phyloP scores from a whole-genome alignment of 2,113 vertebrate species.

The Elachura formosa region DNA sequence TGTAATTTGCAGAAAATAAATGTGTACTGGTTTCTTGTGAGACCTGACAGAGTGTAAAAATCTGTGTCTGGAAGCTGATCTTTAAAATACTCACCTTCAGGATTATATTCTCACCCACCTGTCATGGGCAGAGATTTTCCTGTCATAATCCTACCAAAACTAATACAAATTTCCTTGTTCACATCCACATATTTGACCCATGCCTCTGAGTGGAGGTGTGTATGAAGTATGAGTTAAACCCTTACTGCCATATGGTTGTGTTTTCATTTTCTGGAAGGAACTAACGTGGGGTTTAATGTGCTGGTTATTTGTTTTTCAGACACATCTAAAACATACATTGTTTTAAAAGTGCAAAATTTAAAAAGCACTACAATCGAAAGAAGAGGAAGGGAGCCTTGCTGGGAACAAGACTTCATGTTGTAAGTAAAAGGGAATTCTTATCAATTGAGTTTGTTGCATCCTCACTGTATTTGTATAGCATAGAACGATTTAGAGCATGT shows the following conservation, averaged over 20 bases:
- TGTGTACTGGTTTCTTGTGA: background rate
- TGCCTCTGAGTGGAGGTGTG: background rate
- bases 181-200: background rate
- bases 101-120: background rate
- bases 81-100: background rate
- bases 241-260: background rate
- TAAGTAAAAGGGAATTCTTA: constrained; percentile 43
- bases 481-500: background rate
- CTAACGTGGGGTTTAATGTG: background rate
- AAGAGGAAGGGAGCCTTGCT: constrained; percentile 62
- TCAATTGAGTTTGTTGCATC: background rate
- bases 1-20: background rate
- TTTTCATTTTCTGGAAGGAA: background rate
- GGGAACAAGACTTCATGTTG: constrained; percentile 74
- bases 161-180: background rate
- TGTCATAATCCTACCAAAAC: background rate
- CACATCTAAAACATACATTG: constrained; percentile 57
- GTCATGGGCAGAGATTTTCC: background rate
- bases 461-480: background rate
- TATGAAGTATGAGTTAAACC: background rate
- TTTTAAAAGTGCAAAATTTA: constrained; percentile 66
- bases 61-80: background rate
- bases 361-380: constrained; percentile 52
- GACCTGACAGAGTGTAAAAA: background rate
- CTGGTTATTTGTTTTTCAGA: constrained; percentile 23